Percentiles rank a stretch among this genome's conserved stretches.
These are phyloP conservation scores for Saturnia pavonia DNA, from an alignment of 2,888 invertebrate species.

Conservation along the genomic window DNA sequence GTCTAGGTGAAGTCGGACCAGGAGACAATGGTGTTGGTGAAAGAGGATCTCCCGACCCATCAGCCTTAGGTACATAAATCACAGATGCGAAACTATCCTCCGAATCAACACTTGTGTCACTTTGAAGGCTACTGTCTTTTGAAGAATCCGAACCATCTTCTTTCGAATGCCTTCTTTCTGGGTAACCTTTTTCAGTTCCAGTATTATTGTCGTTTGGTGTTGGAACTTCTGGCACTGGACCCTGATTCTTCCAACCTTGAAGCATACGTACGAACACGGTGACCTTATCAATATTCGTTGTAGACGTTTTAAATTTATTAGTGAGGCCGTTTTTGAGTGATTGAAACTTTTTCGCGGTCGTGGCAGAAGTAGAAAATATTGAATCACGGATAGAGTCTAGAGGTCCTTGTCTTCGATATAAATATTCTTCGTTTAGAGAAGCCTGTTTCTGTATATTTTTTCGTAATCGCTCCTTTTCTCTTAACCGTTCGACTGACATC, in stretches of 20 bases:
- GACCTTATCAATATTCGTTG: constrained; percentile 91
- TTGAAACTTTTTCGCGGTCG: constrained; percentile 88
- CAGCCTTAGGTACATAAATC: constrained; percentile 93
- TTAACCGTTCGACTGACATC: constrained; percentile 91
- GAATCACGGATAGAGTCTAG: constrained; percentile 88
- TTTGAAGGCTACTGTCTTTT: constrained; percentile 94
- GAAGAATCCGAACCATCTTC: constrained; percentile 95
- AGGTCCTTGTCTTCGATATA: constrained; percentile 85
- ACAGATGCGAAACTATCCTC: constrained; percentile 97
- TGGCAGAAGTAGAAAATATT: constrained; percentile 86
- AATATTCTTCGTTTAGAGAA: constrained; percentile 92
- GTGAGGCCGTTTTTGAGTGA: constrained; percentile 91
- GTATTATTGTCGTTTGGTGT: constrained; percentile 74
- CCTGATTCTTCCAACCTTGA: constrained; percentile 88
- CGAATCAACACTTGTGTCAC: constrained; percentile 96
- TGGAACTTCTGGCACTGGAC: constrained; percentile 73
- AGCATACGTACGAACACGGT: constrained; percentile 92
- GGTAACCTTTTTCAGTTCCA: constrained; percentile 65
- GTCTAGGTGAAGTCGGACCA: constrained; percentile 83
- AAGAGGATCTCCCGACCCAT: constrained; percentile 80
- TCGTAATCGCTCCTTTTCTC: constrained; percentile 91
- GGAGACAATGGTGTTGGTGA: constrained; percentile 84
- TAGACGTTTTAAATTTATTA: constrained; percentile 91
- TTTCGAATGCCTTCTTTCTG: constrained; percentile 88
- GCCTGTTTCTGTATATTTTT: constrained; percentile 94